These are phyloP conservation scores for Iselma pallidipennis DNA, from an alignment of 2,888 invertebrate species.

Conservation along the genomic window DNA sequence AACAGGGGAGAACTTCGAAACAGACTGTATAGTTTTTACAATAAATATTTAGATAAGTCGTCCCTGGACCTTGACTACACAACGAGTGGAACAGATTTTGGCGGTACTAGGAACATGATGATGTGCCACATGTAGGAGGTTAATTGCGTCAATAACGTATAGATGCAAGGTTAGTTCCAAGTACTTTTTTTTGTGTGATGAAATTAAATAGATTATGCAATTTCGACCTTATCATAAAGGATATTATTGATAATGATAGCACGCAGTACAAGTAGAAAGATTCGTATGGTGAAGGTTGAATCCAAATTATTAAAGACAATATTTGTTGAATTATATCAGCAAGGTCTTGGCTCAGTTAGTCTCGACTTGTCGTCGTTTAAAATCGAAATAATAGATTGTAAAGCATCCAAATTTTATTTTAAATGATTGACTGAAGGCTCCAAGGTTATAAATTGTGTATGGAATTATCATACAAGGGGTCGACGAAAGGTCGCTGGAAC, in stretches of 20 bases:
- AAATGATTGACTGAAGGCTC: too few relatives aligned
- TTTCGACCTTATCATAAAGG: background rate
- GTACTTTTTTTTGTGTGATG: too few relatives aligned
- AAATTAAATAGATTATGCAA: background rate
- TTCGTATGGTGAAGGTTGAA: background rate
- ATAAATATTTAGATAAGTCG: conserved; percentile 34
- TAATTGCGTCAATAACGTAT: background rate
- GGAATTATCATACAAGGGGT: background rate
- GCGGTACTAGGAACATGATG: conserved; percentile 14
- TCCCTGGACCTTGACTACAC: conserved; percentile 31
- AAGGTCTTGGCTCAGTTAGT: too few relatives aligned
- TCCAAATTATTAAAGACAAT: conserved; percentile 19
- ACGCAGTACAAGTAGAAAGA: background rate
- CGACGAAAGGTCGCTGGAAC: background rate
- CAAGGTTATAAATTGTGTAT: background rate
- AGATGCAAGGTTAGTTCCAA: background rate
- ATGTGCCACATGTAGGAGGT: conserved; percentile 1
- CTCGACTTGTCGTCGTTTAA: too few relatives aligned
- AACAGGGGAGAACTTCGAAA: too few relatives aligned
- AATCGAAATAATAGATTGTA: too few relatives aligned
- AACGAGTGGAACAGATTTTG: conserved; percentile 15
- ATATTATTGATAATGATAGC: background rate
- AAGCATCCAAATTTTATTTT: background rate
- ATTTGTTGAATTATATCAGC: conserved; percentile 5
- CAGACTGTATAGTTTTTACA: too few relatives aligned